A percentile compares a stretch with the other conserved stretches of the same genome.
Conservation (phyloP, 2,113 vertebrate genomes). For the Archocentrus centrarchus region DNA sequence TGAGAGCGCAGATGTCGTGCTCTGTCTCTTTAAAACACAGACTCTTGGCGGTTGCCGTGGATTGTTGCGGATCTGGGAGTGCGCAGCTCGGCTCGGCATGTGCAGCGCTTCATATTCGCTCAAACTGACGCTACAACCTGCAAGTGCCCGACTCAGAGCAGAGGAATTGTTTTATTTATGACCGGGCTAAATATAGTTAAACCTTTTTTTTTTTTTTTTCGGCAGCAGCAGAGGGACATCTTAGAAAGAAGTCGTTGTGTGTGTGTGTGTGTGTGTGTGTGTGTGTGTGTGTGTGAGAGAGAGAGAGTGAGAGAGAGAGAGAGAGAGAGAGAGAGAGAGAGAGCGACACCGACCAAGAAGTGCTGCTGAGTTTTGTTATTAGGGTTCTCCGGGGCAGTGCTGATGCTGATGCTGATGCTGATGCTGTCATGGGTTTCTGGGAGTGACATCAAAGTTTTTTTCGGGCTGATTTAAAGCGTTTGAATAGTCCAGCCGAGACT, state of each 20-base stretch:
- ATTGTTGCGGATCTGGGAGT: constrained; percentile 58
- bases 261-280: not conserved
- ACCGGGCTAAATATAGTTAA: constrained; percentile 42
- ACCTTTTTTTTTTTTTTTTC: not conserved
- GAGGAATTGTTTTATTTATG: constrained; percentile 38
- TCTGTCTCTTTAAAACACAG: constrained; percentile 75
- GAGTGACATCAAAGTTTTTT: constrained; percentile 66
- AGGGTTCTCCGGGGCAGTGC: constrained; percentile 55
- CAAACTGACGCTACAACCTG: constrained; percentile 44
- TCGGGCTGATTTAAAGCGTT: constrained; percentile 40
- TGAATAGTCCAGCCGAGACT: constrained; percentile 53
- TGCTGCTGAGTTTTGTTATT: constrained; percentile 61
- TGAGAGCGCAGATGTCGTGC: constrained; percentile 30
- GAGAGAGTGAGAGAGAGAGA: not conserved
- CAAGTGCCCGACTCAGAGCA: constrained; percentile 14
- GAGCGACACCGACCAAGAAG: constrained; percentile 30
- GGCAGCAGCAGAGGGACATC: constrained; percentile 15
- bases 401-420: constrained; percentile 33
- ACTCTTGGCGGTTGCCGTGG: constrained; percentile 56
- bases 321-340: not conserved
- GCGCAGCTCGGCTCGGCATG: constrained; percentile 54
- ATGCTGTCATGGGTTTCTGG: constrained; percentile 47
- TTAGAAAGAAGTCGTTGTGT: constrained; percentile 17
- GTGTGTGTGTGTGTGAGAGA: too few relatives aligned
- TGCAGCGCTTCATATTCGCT: constrained; percentile 33